These are phyloP conservation scores for Silurus asotus DNA, from an alignment of 2,113 vertebrate species.

Conservation along the genomic window DNA sequence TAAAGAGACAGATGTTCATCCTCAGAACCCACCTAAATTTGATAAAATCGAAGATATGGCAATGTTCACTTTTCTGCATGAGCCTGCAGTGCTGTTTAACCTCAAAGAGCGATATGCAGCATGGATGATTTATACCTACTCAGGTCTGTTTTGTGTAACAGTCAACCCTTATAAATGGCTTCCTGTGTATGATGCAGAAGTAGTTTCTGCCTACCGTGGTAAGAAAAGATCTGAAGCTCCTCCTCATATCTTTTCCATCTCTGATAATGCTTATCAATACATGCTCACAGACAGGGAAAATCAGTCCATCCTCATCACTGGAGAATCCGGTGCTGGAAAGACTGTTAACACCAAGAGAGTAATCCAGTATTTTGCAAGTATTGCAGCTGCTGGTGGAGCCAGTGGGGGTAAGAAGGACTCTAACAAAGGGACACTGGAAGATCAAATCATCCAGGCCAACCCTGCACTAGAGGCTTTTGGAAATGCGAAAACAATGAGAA, in stretches of 20 bases:
- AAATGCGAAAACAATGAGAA: slow-evolving; percentile 86
- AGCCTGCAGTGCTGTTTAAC: slow-evolving; percentile 80
- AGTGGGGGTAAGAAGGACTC: slow-evolving; percentile 75
- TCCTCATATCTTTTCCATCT: slow-evolving; percentile 79
- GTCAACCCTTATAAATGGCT: slow-evolving; percentile 79
- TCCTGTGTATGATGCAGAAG: slow-evolving; percentile 72
- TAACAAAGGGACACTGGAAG: slow-evolving; percentile 81
- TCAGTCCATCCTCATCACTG: slow-evolving; percentile 64
- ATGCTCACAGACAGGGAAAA: slow-evolving; percentile 70
- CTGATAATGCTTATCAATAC: slow-evolving; percentile 80
- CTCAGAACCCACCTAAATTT: slow-evolving; percentile 80
- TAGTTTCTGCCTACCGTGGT: slow-evolving; percentile 75
- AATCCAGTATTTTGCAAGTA: slow-evolving; percentile 85
- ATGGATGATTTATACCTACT: slow-evolving; percentile 81
- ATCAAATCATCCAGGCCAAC: slow-evolving; percentile 88
- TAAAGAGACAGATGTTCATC: slow-evolving; percentile 73
- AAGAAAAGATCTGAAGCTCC: slow-evolving; percentile 76
- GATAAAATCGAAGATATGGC: slow-evolving; percentile 85
- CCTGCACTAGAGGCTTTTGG: slow-evolving; percentile 86
- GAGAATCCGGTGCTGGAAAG: slow-evolving; percentile 85
- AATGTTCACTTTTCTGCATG: slow-evolving; percentile 82
- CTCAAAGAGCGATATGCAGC: slow-evolving; percentile 82
- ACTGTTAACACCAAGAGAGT: slow-evolving; percentile 86
- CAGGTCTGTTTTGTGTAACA: slow-evolving; percentile 74
- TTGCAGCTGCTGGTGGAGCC: slow-evolving; percentile 72